Evolutionary conservation across 2,797 vertebrate species (phyloP), one percentile per base, ranked within the genome.

Genomic region (Eulemur mongoz): DNA sequence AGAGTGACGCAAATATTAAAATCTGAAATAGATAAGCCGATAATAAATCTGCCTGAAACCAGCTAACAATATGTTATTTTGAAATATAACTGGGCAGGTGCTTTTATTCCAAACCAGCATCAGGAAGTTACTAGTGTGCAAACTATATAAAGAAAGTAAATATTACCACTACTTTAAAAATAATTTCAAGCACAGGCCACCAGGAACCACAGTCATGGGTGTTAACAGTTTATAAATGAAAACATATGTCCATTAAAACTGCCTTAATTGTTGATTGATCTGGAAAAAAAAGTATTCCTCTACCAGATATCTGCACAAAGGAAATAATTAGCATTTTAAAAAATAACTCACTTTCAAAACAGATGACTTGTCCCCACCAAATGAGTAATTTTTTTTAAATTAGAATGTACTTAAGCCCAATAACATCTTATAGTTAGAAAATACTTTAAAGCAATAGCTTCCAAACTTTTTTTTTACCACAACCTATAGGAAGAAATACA

Each of bases 1-100:
- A 50, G 45, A 40, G 93, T 98, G 98, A 98, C 67, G 96, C 97
- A 95, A 93, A 94, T 92, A 95, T 92, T 97, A 97, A 98, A 97
- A 97, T 97, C 88, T 83, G 95, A 89, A 91, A 96, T 95, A 97
- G 97, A 98, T 95, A 98, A 98, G 63, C 91, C 91, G 38, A 97
- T 96, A 97, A 97, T 97, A 98, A 97, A 98, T 98, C 97, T 97
- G 70, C 94, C 91, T 83, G 94, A 96, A 93, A 96, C 30, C 86
- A 91, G 27, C 11, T 90, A 88, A 83, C 57, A 91, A 52, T 18
- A 14, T 76, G 57, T 43, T 57, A 89, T 54, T 27, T 48, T 63
- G 63, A 95, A 96, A 43, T 69, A 81, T 17, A 59, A 92, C 79
- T 38, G 63, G 52, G 67, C 32, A 96, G 83, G 50, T 73, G 27